These are phyloP conservation scores for Prosopocoilus inquinatus DNA, from an alignment of 2,888 invertebrate species.

Conservation along the genomic window DNA sequence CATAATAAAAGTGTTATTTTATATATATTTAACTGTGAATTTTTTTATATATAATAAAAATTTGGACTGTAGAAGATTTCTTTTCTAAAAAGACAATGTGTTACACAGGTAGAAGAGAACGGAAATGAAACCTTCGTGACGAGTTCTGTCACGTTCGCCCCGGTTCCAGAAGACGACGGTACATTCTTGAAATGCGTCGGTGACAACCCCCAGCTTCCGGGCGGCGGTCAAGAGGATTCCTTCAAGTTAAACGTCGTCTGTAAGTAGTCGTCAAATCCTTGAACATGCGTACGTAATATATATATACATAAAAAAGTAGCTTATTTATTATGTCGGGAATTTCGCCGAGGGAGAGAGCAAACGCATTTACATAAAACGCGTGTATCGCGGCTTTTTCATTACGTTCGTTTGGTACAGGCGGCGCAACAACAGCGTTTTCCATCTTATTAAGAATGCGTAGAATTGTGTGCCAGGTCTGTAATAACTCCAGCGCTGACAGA, in stretches of 20 bases:
- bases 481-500: conserved; percentile 41
- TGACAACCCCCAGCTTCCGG: conserved; percentile 73
- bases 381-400: conserved; percentile 43
- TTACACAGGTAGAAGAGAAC: conserved; percentile 5
- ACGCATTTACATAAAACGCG: conserved; percentile 40
- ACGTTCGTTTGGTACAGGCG: conserved; percentile 25
- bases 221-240: conserved; percentile 75
- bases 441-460: conserved; percentile 45
- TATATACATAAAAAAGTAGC: too few species aligned
- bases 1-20: too few species aligned
- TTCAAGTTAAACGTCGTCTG: conserved; percentile 84
- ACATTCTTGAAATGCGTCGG: conserved; percentile 82
- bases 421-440: conserved; percentile 39
- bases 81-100: too few species aligned
- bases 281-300: not conserved
- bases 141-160: conserved; percentile 77
- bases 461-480: conserved; percentile 39
- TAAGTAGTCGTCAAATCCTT: too few species aligned
- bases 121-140: conserved; percentile 70
- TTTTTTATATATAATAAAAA: too few species aligned
- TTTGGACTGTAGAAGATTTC: too few species aligned
- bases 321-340: not conserved
- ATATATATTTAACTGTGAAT: too few species aligned
- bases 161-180: conserved; percentile 81
- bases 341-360: conserved; percentile 9